Evolutionary conservation across 1,140 invertebrate genomes (phyloP).

Genomic region (Euura saliciscinereae): DNA sequence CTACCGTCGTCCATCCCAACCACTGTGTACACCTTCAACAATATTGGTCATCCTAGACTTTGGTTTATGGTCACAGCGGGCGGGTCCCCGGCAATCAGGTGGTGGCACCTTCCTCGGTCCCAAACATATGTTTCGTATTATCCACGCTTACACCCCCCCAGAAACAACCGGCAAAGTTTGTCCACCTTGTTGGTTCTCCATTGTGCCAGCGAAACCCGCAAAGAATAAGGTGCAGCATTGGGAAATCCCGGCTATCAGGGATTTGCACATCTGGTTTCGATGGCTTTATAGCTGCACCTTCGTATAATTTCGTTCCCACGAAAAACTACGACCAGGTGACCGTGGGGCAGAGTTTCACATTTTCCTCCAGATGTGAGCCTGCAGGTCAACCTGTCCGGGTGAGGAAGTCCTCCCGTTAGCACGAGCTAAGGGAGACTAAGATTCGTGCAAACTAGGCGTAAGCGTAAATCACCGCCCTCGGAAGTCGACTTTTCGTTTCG

Average conservation of each 20-base stretch:
- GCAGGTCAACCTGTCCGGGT: too few species aligned
- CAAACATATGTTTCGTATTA: slow-evolving; percentile 43
- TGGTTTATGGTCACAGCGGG: not conserved
- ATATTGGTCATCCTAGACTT: not conserved
- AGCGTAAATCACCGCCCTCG: slow-evolving; percentile 4
- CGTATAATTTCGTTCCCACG: not conserved
- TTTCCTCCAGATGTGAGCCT: too few species aligned
- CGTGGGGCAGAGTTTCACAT: too few species aligned
- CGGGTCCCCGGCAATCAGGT: not conserved
- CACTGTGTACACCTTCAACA: not conserved
- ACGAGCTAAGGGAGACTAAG: not conserved
- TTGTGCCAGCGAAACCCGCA: slow-evolving; percentile 16
- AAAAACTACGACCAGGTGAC: not conserved
- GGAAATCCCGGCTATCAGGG: slow-evolving; percentile 35
- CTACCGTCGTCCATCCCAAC: not conserved
- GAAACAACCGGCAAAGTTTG: not conserved
- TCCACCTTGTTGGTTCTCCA: not conserved
- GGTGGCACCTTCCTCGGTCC: not conserved
- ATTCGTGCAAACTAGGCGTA: not conserved
- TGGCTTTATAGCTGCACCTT: slow-evolving; percentile 31
- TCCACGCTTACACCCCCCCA: slow-evolving; percentile 15
- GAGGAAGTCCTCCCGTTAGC: too few species aligned
- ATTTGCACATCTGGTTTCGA: slow-evolving; percentile 28
- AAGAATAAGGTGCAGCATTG: slow-evolving; percentile 10
- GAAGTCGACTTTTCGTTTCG: slow-evolving; percentile 2